A percentile compares a stretch with the other conserved stretches of the same genome.
Conservation (phyloP, 2,113 vertebrate genomes). For the Merops nubicus region DNA sequence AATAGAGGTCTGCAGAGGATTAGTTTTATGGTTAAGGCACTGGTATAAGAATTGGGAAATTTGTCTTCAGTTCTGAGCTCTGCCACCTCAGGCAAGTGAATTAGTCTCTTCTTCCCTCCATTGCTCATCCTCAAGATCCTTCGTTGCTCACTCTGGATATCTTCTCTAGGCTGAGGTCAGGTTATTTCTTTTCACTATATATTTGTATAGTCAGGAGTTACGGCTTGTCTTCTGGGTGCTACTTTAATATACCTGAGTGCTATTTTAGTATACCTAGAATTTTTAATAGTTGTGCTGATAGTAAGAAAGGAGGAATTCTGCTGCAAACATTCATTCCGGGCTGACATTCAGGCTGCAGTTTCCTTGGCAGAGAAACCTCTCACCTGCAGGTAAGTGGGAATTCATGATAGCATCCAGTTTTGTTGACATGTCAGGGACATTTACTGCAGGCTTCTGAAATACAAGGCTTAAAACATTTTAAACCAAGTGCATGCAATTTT, state of each 20-base stretch:
- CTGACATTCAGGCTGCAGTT: accelerated
- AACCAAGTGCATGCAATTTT: background rate
- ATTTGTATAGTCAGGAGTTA: background rate
- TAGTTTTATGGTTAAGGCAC: background rate
- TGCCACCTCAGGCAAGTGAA: background rate
- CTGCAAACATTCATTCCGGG: background rate
- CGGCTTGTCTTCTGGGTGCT: background rate
- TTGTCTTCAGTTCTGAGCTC: constrained; percentile 15
- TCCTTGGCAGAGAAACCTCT: background rate
- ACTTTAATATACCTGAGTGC: background rate
- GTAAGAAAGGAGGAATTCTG: background rate
- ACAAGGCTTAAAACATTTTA: background rate
- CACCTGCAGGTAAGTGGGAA: background rate
- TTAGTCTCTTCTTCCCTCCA: background rate
- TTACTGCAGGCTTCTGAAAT: background rate
- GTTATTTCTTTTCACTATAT: background rate
- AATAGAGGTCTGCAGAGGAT: constrained; percentile 17
- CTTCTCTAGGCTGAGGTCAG: background rate
- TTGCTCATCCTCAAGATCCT: background rate
- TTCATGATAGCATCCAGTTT: background rate
- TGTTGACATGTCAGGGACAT: background rate
- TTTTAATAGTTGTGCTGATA: background rate
- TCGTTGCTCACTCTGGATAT: background rate
- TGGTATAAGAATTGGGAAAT: background rate
- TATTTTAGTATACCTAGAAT: background rate